Base-by-base conservation (phyloP, 1,140 invertebrate genomes). In the Frieseomelitta varia region DNA sequence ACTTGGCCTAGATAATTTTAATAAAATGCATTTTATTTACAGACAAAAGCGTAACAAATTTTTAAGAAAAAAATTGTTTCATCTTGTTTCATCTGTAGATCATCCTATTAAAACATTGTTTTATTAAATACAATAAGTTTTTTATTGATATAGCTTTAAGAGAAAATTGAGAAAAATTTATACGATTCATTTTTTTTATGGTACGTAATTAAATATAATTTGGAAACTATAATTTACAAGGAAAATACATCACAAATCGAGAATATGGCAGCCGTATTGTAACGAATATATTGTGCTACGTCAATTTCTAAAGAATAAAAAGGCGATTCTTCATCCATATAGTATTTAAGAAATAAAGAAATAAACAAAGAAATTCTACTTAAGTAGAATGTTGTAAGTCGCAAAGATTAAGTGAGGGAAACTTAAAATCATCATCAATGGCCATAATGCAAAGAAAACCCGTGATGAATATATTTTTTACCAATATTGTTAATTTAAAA, bases 401-500 rank as follows among this genome's bases (percentile, higher is more conserved):
- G 84, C 81, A 80, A 76, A 90, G 63, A 47, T 47, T 10, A 85
- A 85, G 34, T 30, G 34, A 81, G 68, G 51, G 73, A 63, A 87
- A 83, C 24, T 80, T 47, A 47, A 47, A 47, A 47, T 47, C 39
- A 47, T 47, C 39, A 86, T 80, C 76, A 68, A 90, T 82, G 79
- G 84, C 71, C 87, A 85, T 90, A 74, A 47, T 47, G 0, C 39
- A 10, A 47, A 47, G 39, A 39, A 39, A 39, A 11, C 39, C 39
- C 8, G 39, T 47, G 39, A 47, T 47, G 39, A 8, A 47, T 92
- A 92, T 93, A 92, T 92, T 93, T 92, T 93, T 93, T 92, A 92
- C 91, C 81, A 39, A 91, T 92, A 90, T 93, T 89, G 85, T 91
- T 93, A 92, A 91, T 92, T 83, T 81, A 92, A 90, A 47, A 47